Conservation (phyloP, 2,113 vertebrate genomes). For the Macaca fascicularis region T2T-MFA8v1.1 NC_088388.1:108464001-108464500, state of each 20-base stretch:
- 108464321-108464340: constrained; percentile 55
- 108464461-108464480: constrained; percentile 21
- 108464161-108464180: not conserved
- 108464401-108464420: constrained; percentile 11
- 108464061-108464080: constrained; percentile 20
- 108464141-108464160: constrained; percentile 38
- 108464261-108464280: constrained; percentile 59
- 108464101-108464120: not conserved
- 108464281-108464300: constrained; percentile 54
- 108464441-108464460: constrained; percentile 14
- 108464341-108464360: constrained; percentile 53
- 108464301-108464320: constrained; percentile 49
- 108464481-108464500: not conserved
- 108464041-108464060: not conserved
- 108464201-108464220: constrained; percentile 57
- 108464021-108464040: not conserved
- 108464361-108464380: constrained; percentile 55
- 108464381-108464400: constrained; percentile 8
- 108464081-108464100: not conserved
- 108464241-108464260: constrained; percentile 65
- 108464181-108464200: not conserved
- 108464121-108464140: not conserved
- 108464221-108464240: constrained; percentile 58
- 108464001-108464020: not conserved
- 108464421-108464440: not conserved